Evolutionary conservation across 2,113 vertebrate species (phyloP).

Genomic region (Chaenocephalus aceratus): DNA sequence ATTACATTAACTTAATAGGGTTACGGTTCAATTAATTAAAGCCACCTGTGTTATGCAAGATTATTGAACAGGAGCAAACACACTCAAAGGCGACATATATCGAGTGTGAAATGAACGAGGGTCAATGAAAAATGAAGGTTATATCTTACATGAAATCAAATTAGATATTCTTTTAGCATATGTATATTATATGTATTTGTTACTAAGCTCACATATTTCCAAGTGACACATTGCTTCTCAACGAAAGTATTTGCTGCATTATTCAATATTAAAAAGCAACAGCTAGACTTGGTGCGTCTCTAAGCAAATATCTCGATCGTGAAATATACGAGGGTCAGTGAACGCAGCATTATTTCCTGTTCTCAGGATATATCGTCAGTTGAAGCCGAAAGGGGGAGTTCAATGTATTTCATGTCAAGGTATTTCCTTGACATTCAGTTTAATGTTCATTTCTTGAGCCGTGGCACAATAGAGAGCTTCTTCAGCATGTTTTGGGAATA

Average conservation of each 20-base stretch:
- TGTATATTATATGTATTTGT: too few relatives aligned
- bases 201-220: too few relatives aligned
- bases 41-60: too few relatives aligned
- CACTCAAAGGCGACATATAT: too few relatives aligned
- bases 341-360: constrained; percentile 75
- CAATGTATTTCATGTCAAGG: constrained; percentile 53
- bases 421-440: constrained; percentile 2
- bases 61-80: too few relatives aligned
- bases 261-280: background rate
- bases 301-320: accelerated
- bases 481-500: constrained; percentile 68
- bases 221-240: background rate
- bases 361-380: constrained; percentile 51
- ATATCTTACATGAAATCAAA: too few relatives aligned
- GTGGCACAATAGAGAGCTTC: constrained; percentile 10
- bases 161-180: too few relatives aligned
- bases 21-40: too few relatives aligned
- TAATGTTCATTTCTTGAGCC: constrained; percentile 36
- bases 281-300: background rate
- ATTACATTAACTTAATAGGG: too few relatives aligned
- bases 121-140: too few relatives aligned
- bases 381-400: constrained; percentile 42
- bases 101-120: too few relatives aligned
- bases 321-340: background rate
- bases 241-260: background rate